Percentiles rank a stretch among this genome's conserved stretches.
Conservation (phyloP, 2,797 vertebrate genomes). For the Epinephelus awoara region DNA sequence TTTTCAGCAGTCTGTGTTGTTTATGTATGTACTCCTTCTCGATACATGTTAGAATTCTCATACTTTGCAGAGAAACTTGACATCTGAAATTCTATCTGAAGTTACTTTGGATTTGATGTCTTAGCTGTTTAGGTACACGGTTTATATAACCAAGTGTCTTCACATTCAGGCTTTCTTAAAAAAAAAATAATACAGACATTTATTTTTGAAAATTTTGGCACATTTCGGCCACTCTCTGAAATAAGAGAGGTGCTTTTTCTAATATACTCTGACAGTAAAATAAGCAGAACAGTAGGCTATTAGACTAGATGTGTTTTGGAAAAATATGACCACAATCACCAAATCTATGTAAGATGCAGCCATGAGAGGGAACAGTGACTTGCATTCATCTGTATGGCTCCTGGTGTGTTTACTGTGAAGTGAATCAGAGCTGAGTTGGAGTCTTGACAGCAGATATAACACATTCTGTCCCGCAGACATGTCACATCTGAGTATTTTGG, state of each 20-base stretch:
- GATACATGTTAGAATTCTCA: slow-evolving; percentile 81
- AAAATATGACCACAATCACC: slow-evolving; percentile 77
- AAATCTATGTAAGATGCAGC: slow-evolving; percentile 68
- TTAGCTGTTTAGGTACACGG: slow-evolving; percentile 80
- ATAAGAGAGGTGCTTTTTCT: slow-evolving; percentile 80
- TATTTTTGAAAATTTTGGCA: slow-evolving; percentile 84
- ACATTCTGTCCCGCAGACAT: slow-evolving; percentile 32
- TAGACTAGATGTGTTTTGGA: slow-evolving; percentile 73
- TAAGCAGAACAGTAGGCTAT: slow-evolving; percentile 69
- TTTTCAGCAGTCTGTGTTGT: slow-evolving; percentile 91
- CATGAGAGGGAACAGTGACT: slow-evolving; percentile 77
- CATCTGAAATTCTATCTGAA: slow-evolving; percentile 84
- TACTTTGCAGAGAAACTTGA: slow-evolving; percentile 85
- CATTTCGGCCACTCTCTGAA: slow-evolving; percentile 80
- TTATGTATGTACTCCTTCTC: slow-evolving; percentile 87
- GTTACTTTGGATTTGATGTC: slow-evolving; percentile 75
- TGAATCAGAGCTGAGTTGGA: slow-evolving; percentile 38
- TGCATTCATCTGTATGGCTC: slow-evolving; percentile 32
- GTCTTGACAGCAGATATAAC: slow-evolving; percentile 57
- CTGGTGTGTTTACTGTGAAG: slow-evolving; percentile 33
- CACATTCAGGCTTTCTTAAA: slow-evolving; percentile 82
- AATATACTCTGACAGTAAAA: slow-evolving; percentile 73
- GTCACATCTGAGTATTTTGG: slow-evolving; percentile 41
- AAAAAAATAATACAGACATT: slow-evolving; percentile 72
- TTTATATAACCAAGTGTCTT: slow-evolving; percentile 78